Conservation (phyloP, 2,888 invertebrate genomes). For the Drosophila aldrichi region DNA sequence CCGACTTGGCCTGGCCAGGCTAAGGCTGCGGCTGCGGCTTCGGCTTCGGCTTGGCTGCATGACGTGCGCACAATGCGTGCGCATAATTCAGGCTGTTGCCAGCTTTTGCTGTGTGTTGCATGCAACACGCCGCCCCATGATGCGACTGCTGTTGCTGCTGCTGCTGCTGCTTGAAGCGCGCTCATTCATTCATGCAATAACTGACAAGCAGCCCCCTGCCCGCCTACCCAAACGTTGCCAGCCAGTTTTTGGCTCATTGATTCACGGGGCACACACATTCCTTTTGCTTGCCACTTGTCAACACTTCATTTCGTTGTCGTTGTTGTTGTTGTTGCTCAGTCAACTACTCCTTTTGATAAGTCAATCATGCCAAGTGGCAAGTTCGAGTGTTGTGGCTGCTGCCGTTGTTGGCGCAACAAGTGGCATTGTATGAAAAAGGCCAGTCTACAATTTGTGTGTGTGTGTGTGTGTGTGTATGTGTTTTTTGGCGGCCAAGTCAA, state of each 20-base stretch:
- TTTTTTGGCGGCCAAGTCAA: slow-evolving; percentile 25
- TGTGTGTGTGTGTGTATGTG: too few relatives aligned
- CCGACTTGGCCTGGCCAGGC: slow-evolving; percentile 19
- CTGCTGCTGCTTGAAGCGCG: slow-evolving; percentile 44
- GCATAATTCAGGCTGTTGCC: slow-evolving; percentile 75
- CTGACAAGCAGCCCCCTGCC: slow-evolving; percentile 11
- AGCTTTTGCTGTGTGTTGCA: slow-evolving; percentile 60
- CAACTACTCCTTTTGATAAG: slow-evolving; percentile 77
- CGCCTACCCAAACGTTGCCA: slow-evolving; percentile 6
- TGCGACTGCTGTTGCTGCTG: slow-evolving; percentile 20
- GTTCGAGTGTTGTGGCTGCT: slow-evolving; percentile 68
- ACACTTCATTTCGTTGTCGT: slow-evolving; percentile 70
- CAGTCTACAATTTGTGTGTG: slow-evolving; percentile 29
- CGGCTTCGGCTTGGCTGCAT: slow-evolving; percentile 50
- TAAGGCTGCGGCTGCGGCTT: slow-evolving; percentile 7
- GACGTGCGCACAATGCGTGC: slow-evolving; percentile 82
- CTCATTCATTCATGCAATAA: slow-evolving; percentile 74
- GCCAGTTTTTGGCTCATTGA: slow-evolving; percentile 72
- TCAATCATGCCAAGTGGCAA: slow-evolving; percentile 80
- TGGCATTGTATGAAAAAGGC: slow-evolving; percentile 44
- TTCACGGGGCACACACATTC: slow-evolving; percentile 79
- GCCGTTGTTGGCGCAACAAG: slow-evolving; percentile 43
- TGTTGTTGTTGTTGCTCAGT: slow-evolving; percentile 38
- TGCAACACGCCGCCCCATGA: slow-evolving; percentile 68
- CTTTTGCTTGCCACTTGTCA: slow-evolving; percentile 79